phyloP scores from a whole-genome alignment of 92 coral and sea anemone genomes.

The Chrysogorgia sp. region DNA sequence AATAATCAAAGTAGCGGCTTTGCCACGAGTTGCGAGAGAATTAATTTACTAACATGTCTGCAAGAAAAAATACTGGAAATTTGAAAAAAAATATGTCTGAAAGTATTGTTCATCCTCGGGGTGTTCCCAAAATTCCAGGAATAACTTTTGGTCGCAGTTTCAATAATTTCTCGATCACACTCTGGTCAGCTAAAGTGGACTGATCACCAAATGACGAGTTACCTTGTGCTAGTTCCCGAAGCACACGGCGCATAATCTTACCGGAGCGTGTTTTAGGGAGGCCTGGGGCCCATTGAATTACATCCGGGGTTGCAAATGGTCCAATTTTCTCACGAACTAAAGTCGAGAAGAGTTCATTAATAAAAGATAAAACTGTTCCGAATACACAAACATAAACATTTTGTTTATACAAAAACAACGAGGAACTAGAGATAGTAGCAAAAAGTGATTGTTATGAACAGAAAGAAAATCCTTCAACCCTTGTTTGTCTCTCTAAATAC shows the following conservation, averaged over 20 bases:
- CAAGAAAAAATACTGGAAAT: too few relatives aligned
- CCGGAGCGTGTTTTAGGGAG: slow-evolving; percentile 99
- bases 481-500: too few relatives aligned
- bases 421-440: too few relatives aligned
- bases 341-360: not conserved
- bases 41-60: too few relatives aligned
- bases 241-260: slow-evolving; percentile 96
- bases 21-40: too few relatives aligned
- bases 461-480: too few relatives aligned
- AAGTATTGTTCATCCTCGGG: not conserved
- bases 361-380: not conserved
- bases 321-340: slow-evolving; percentile 96
- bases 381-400: too few relatives aligned
- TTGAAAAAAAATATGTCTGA: not conserved
- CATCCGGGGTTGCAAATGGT: slow-evolving; percentile 94
- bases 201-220: slow-evolving; percentile 82
- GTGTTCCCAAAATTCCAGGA: slow-evolving; percentile 39
- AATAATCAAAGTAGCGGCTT: too few relatives aligned
- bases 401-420: not conserved
- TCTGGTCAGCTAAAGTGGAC: slow-evolving; percentile 89
- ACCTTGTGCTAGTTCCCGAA: slow-evolving; percentile 88
- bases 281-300: slow-evolving; percentile 90
- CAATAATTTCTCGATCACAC: slow-evolving; percentile 76
- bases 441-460: too few relatives aligned
- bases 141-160: slow-evolving; percentile 66